A percentile compares a stretch with the other conserved stretches of the same genome.
These are phyloP conservation scores for Hirudinaria manillensis DNA, from an alignment of 2,888 invertebrate genomes.

Conservation along the genomic window DNA sequence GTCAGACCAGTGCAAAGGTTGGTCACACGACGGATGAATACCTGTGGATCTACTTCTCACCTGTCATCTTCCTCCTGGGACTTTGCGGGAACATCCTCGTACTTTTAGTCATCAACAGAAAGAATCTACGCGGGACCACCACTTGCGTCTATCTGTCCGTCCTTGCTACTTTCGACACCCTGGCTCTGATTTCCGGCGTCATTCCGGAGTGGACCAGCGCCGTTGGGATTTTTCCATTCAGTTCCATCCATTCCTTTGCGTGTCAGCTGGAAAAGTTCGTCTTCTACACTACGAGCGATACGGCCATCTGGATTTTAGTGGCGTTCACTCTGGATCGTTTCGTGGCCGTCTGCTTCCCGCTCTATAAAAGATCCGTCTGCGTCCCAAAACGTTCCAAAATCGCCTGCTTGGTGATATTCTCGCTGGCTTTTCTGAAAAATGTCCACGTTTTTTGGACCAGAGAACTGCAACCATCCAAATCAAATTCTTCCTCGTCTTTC, in stretches of 20 bases:
- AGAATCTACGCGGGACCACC: slow-evolving; percentile 38
- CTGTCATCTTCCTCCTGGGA: slow-evolving; percentile 39
- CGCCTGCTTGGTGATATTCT: slow-evolving; percentile 38
- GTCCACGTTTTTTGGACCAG: slow-evolving; percentile 48
- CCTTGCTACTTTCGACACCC: slow-evolving; percentile 40
- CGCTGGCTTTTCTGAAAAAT: slow-evolving; percentile 42
- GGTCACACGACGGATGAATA: neutral
- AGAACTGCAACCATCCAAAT: slow-evolving; percentile 15
- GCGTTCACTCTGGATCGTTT: slow-evolving; percentile 48
- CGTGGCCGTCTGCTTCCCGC: slow-evolving; percentile 47
- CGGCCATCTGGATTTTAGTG: slow-evolving; percentile 48
- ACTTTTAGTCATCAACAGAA: slow-evolving; percentile 38
- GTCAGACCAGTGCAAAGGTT: too few relatives aligned
- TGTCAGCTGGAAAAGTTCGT: slow-evolving; percentile 48
- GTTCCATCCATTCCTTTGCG: slow-evolving; percentile 32
- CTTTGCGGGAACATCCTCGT: slow-evolving; percentile 40
- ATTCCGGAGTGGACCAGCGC: slow-evolving; percentile 37
- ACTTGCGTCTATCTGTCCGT: slow-evolving; percentile 39
- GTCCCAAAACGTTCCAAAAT: slow-evolving; percentile 42
- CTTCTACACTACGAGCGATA: slow-evolving; percentile 46
- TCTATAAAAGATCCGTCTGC: slow-evolving; percentile 43
- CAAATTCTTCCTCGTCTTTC: neutral
- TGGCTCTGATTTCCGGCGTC: slow-evolving; percentile 39
- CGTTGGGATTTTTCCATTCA: slow-evolving; percentile 28
- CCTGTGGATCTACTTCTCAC: slow-evolving; percentile 40